A percentile compares a stretch with the other conserved stretches of the same genome.
Evolutionary conservation across 2,113 vertebrate genomes (phyloP).

Genomic region (Progne subis): DNA sequence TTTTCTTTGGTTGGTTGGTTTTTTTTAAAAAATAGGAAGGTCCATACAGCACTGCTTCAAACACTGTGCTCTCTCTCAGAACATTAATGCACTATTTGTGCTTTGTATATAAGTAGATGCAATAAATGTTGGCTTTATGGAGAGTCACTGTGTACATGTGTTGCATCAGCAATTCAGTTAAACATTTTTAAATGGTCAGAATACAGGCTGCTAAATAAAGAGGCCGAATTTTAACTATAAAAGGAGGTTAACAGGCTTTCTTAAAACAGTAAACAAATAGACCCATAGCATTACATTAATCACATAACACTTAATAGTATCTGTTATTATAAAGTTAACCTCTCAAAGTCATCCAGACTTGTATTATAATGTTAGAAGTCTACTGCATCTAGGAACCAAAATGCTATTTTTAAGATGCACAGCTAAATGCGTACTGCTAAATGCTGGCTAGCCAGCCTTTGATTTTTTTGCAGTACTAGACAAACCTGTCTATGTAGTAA

Average conservation of each 20-base stretch:
- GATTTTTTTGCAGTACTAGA: slow-evolving; percentile 26
- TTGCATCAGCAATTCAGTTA: slow-evolving; percentile 15
- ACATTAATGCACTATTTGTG: neutral
- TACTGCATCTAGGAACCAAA: neutral
- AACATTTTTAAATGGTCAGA: neutral
- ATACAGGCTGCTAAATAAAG: neutral
- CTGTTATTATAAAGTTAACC: neutral
- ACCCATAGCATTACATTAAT: neutral
- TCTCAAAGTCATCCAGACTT: neutral
- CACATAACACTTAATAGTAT: neutral
- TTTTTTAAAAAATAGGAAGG: neutral
- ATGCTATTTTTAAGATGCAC: neutral
- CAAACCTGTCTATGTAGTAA: slow-evolving; percentile 14
- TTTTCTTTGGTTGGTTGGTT: neutral
- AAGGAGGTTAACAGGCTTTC: neutral
- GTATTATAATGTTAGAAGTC: neutral
- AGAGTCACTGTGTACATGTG: neutral
- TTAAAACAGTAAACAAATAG: neutral
- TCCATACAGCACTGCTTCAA: neutral
- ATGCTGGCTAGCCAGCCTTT: neutral
- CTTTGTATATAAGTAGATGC: neutral
- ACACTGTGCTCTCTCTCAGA: neutral
- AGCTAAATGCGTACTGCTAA: neutral
- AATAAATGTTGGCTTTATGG: slow-evolving; percentile 4
- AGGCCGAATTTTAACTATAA: neutral